These are phyloP conservation scores for Hyles lineata DNA, from an alignment of 2,888 invertebrate species.

Conservation along the genomic window DNA sequence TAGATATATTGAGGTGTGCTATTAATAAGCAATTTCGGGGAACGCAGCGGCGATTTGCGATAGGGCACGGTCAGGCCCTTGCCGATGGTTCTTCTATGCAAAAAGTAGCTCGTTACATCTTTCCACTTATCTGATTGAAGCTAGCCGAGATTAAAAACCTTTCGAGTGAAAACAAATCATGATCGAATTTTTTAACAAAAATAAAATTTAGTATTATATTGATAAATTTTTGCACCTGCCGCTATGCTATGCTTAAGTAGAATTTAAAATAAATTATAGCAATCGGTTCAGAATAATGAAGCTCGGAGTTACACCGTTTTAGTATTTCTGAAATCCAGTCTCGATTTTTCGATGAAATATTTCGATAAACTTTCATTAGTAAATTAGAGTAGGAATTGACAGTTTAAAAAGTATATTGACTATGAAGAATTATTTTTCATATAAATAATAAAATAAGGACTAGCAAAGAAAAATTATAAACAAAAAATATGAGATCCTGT, in stretches of 20 bases:
- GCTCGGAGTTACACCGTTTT: too few relatives aligned
- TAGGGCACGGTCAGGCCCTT: constrained; percentile 50
- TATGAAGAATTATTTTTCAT: too few relatives aligned
- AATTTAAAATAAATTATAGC: too few relatives aligned
- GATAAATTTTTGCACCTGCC: too few relatives aligned
- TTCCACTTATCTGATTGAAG: not conserved
- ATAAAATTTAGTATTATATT: not conserved
- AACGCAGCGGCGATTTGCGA: constrained; percentile 44
- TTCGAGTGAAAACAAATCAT: not conserved
- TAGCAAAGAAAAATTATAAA: not conserved
- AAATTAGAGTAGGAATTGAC: too few relatives aligned
- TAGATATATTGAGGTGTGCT: constrained; percentile 37
- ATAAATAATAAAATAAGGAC: not conserved
- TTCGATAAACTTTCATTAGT: too few relatives aligned
- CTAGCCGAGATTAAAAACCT: not conserved
- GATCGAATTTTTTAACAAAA: not conserved
- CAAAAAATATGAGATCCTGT: not conserved
- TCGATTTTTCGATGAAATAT: too few relatives aligned
- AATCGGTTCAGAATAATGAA: too few relatives aligned
- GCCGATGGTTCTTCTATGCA: not conserved
- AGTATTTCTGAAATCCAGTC: too few relatives aligned
- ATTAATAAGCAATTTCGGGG: constrained; percentile 55
- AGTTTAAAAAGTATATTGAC: too few relatives aligned
- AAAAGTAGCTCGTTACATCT: constrained; percentile 1
- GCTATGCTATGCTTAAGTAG: too few relatives aligned